Percentiles rank a stretch among this genome's conserved stretches.
Evolutionary conservation across 1,140 invertebrate species (phyloP).

Genomic region (Eumeta japonica): DNA sequence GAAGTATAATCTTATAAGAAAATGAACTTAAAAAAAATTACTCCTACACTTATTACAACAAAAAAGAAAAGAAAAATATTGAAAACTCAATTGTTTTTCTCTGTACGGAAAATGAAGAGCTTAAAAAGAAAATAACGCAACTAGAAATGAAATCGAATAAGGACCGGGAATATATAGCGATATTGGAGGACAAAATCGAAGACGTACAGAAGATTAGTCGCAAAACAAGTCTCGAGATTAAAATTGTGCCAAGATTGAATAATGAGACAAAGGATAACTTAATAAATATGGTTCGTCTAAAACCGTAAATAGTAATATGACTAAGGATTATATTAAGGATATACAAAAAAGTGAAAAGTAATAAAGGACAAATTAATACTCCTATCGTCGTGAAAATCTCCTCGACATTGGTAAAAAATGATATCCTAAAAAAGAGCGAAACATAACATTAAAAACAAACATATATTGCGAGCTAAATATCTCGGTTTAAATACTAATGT

Average conservation of each 20-base stretch:
- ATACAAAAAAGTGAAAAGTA: slow-evolving; percentile 8
- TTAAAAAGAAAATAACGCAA: slow-evolving; percentile 7
- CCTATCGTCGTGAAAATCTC: slow-evolving; percentile 14
- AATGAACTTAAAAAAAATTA: slow-evolving; percentile 1
- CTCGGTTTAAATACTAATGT: slow-evolving; percentile 8
- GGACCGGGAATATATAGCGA: slow-evolving; percentile 7
- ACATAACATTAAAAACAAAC: slow-evolving; percentile 11
- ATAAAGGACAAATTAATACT: too few relatives aligned
- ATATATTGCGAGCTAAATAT: slow-evolving; percentile 12
- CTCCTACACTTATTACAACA: background rate
- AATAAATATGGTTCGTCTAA: slow-evolving; percentile 1
- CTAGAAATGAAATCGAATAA: slow-evolving; percentile 5
- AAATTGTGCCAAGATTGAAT: slow-evolving; percentile 8
- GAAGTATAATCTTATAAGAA: background rate
- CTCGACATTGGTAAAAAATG: slow-evolving; percentile 8
- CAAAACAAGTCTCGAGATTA: slow-evolving; percentile 10
- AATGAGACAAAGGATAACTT: background rate
- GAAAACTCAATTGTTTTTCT: slow-evolving; percentile 9
- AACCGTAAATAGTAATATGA: slow-evolving; percentile 5
- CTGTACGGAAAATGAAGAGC: slow-evolving; percentile 6
- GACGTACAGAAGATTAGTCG: slow-evolving; percentile 5
- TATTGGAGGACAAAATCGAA: slow-evolving; percentile 10
- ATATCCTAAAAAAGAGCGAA: slow-evolving; percentile 11
- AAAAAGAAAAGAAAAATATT: slow-evolving; percentile 10
- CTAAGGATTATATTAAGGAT: slow-evolving; percentile 13